Evolutionary conservation across 1,140 invertebrate genomes (phyloP), one percentile per base, ranked within the genome.

Genomic region (Drosophila chauvacae): DNA sequence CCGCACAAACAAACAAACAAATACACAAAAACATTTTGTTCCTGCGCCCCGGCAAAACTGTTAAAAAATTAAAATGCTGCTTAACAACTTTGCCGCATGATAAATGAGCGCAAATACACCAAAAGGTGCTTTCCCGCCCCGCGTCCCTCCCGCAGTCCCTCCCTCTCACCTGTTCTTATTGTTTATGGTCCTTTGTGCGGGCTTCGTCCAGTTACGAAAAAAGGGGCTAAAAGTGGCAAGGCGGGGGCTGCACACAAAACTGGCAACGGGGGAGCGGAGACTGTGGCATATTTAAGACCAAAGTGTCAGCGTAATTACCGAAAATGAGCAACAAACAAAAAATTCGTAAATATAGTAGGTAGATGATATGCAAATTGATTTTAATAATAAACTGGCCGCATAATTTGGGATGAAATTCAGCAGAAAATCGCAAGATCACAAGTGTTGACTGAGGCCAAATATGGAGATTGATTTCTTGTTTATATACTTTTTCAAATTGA

Each of bases 1-100:
- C 70, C 66, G 66, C 68, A 73, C 68, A 72, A 59, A 72, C 55
- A 73, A 73, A 68, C 66, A 56, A 26, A 56, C 59, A 55, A 61
- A 33, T 26, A 73, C 70, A 77, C 65, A 73, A 70, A 82, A 88
- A 83, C 81, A 84, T 83, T 84, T 87, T 77, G 72, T 66, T 86
- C 60, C 76, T 85, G 74, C 74, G 80, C 64, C 64, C 62, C 80
- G 78, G 69, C 59, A 83, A 88, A 88, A 88, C 84, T 80, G 83
- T 87, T 87, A 77, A 87, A 88, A 87, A 88, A 87, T 88, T 84
- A 87, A 87, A 88, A 87, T 90, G 73, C 73, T 87, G 85, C 80
- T 87, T 84, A 88, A 87, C 84, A 87, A 87, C 72, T 90, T 87
- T 84, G 69, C 69, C 65, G 80, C 80, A 84, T 87, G 84, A 87